Base-by-base conservation (phyloP, 2,113 vertebrate genomes). In the Catharus minimus region DNA sequence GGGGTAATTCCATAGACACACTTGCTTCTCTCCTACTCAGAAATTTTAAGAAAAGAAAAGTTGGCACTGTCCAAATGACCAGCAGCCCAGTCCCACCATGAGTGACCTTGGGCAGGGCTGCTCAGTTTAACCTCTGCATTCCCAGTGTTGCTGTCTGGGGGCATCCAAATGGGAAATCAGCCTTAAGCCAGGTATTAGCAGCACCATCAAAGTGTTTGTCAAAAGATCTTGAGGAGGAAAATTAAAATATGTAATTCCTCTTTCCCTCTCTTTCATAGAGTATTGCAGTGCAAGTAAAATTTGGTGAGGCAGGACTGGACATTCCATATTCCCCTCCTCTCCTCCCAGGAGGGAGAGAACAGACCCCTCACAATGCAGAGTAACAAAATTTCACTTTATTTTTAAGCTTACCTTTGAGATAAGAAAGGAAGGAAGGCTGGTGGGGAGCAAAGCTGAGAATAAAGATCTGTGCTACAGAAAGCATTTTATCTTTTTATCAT, bases 201-300 rank as follows among this genome's bases (percentile, higher is more conserved):
- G 11, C 44, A 75, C 39, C 78, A 44, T 52, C 32, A 47, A 75
- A 65, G 38, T 15, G 53, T 30, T 67, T 84, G 41, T n/a, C 53
- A 68, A 60, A 87, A 17, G 5, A 79, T 47, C 27, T 78, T 32
- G 52, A 64, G n/a, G 10, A 85, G 33, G 65, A 76, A 91, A 82
- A 64, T 38, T 1, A 44, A 79, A 46, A 53, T 0, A 36, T 39
- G 0, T 14, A 36, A 68, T 15, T 52, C 22, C 10, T 90, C 19
- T 23, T 80, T 86, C 24, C 9, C 2, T 65, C 49, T 68, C 11
- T 73, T 39, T 22, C 0, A 0, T 11, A 7, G 15, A 22, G 8
- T 53, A 24, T 66, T 1, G 0, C 17, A 72, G 36, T 39, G 23
- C 44, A 85, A 78, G 28, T 11, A 33, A 73, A 69, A 26, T 53